Conservation (phyloP, 2,113 vertebrate genomes). For the Prolemur simus region DNA sequence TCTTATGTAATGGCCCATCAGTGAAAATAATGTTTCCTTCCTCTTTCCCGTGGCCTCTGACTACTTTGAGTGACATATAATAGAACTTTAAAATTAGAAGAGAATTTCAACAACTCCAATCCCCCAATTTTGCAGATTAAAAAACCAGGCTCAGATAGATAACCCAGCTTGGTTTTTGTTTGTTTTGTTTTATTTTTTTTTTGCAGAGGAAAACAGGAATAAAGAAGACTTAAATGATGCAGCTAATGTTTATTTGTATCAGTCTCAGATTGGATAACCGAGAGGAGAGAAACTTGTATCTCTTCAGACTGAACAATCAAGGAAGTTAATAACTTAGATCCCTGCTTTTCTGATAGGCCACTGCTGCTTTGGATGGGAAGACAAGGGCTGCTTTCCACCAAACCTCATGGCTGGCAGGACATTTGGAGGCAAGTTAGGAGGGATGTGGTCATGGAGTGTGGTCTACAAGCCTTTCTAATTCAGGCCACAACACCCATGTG, state of each 20-base stretch:
- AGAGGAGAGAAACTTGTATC: neutral
- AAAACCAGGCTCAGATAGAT: neutral
- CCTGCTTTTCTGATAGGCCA: neutral
- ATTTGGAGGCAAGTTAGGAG: neutral
- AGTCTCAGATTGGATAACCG: neutral
- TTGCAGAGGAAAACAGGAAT: neutral
- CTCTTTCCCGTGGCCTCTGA: neutral
- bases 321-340: neutral
- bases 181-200: neutral
- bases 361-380: neutral
- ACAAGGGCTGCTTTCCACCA: neutral
- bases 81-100: neutral
- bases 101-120: neutral
- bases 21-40: neutral
- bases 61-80: neutral
- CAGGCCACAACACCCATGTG: neutral
- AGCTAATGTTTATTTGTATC: neutral
- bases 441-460: neutral
- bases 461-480: neutral
- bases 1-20: conserved; percentile 27
- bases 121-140: neutral
- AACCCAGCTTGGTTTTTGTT: neutral
- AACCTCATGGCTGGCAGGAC: neutral
- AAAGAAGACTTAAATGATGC: neutral
- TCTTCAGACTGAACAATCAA: neutral